Evolutionary conservation across 2,888 invertebrate species (phyloP), one percentile per base, ranked within the genome.

Genomic region (Sinotaia quadrata): DNA sequence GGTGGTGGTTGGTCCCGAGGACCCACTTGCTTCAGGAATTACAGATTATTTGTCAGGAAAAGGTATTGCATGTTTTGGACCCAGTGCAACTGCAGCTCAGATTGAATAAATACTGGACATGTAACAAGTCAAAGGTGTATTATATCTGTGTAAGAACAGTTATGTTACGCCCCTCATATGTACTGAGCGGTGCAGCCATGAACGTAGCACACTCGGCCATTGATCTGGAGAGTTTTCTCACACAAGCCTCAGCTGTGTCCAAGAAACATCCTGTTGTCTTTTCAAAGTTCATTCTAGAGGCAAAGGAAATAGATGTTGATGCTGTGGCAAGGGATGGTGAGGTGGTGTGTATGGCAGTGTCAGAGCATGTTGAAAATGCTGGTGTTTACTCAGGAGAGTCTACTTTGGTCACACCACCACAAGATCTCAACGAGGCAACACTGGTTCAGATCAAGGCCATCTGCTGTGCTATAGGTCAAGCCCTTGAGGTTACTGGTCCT

Each of bases 101-200:
- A n/a, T n/a, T n/a, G n/a, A n/a, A n/a, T n/a, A n/a, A n/a, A n/a
- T n/a, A n/a, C n/a, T n/a, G n/a, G n/a, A n/a, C n/a, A n/a, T n/a
- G n/a, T n/a, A n/a, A n/a, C n/a, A n/a, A n/a, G n/a, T n/a, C n/a
- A n/a, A n/a, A n/a, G n/a, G n/a, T n/a, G n/a, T n/a, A n/a, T n/a
- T n/a, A n/a, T n/a, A n/a, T n/a, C n/a, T n/a, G n/a, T n/a, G n/a
- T n/a, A n/a, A n/a, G n/a, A n/a, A n/a, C n/a, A n/a, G n/a, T n/a
- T n/a, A n/a, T n/a, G n/a, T n/a, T n/a, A n/a, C n/a, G n/a, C n/a
- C 99, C 99, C 0, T 98, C 98, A 0, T 99, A 99, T 88, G 99
- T 99, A 4, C 90, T 99, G 10, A 98, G 98, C 84, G 99, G 99
- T 0, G 99, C 99, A 0, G 98, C 98, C 2, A 99, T 99, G 99